Conservation (phyloP, 2,888 invertebrate genomes). For the Ephialtes manifestator region DNA sequence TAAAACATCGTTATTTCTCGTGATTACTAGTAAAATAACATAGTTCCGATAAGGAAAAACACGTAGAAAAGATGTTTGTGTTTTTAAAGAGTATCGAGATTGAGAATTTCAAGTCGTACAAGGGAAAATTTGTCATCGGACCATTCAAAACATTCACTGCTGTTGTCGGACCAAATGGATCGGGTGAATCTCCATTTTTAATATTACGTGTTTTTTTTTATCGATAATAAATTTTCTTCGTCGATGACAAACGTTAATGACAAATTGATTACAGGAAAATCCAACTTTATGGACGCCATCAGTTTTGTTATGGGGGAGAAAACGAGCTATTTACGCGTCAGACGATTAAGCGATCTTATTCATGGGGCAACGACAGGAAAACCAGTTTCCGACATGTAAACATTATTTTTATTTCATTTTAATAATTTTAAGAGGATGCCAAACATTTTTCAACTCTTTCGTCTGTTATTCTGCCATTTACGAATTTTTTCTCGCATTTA, state of each 20-base stretch:
- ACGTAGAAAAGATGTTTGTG: conserved; percentile 90
- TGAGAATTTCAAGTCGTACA: conserved; percentile 99
- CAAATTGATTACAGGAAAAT: conserved; percentile 92
- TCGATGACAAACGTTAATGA: background rate
- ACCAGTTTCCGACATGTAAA: conserved; percentile 93
- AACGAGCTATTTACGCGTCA: conserved; percentile 97
- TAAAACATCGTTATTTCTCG: background rate
- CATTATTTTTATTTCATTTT: background rate
- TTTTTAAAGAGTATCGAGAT: conserved; percentile 97
- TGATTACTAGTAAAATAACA: no score
- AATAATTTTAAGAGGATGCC: background rate
- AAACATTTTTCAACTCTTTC: no score
- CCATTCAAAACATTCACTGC: conserved; percentile 99
- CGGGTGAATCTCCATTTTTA: conserved; percentile 89
- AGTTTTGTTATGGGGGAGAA: conserved; percentile 99
- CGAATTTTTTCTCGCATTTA: no score
- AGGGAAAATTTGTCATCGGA: conserved; percentile 96
- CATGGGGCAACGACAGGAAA: conserved; percentile 99
- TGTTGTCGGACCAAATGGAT: conserved; percentile 99
- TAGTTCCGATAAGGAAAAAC: no score
- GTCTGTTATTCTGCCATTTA: no score
- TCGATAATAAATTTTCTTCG: conserved; percentile 15
- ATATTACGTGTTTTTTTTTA: no score
- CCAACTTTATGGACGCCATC: conserved; percentile 99
- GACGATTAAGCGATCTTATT: conserved; percentile 97